A percentile compares a stretch with the other conserved stretches of the same genome.
phyloP scores from a whole-genome alignment of 2,797 vertebrate genomes.

The Mus caroli region DNA sequence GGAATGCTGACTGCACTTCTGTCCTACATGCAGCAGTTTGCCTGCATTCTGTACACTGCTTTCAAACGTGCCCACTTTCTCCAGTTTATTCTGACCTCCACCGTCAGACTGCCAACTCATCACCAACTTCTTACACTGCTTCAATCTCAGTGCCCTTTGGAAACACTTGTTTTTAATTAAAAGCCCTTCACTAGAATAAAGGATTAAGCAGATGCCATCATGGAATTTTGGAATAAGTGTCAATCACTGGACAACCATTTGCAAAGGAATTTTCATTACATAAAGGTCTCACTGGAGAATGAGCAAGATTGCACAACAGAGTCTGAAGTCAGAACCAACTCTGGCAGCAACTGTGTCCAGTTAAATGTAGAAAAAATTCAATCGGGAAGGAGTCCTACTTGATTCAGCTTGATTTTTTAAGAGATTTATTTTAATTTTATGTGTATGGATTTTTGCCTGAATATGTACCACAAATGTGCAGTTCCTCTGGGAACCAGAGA shows the following conservation, averaged over 20 bases:
- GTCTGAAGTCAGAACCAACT: constrained; percentile 68
- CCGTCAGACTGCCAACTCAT: neutral
- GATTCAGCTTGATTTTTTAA: constrained; percentile 64
- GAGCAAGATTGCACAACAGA: constrained; percentile 82
- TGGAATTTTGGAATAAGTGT: constrained; percentile 75
- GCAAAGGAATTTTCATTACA: constrained; percentile 85
- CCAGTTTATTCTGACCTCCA: neutral
- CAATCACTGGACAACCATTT: constrained; percentile 75
- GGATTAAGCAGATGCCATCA: constrained; percentile 66
- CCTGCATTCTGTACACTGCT: neutral
- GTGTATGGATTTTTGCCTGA: neutral
- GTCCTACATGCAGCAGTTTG: neutral
- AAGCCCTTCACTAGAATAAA: neutral
- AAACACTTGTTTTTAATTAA: constrained; percentile 6
- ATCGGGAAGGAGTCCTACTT: constrained; percentile 54
- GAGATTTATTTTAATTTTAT: neutral
- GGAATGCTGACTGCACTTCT: neutral
- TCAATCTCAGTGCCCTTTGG: neutral
- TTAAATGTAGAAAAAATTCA: constrained; percentile 69
- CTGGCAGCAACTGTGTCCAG: constrained; percentile 61
- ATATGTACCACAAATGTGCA: neutral
- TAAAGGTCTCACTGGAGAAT: constrained; percentile 77
- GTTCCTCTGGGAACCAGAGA: neutral
- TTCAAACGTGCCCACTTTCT: neutral
- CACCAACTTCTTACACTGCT: neutral